Conservation (phyloP, 2,888 invertebrate genomes). For the Amiota minor region DNA sequence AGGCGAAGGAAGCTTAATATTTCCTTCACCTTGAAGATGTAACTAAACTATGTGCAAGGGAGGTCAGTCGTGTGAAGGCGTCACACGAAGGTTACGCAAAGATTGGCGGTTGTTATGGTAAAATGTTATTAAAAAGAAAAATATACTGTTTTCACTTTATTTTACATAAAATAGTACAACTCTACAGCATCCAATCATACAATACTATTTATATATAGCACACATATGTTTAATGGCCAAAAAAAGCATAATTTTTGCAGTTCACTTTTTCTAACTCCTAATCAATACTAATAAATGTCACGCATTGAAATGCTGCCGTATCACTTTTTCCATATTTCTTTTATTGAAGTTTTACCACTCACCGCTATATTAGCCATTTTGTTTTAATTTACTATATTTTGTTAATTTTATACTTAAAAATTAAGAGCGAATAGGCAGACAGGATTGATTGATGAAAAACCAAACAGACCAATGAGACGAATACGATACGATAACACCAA, state of each 20-base stretch:
- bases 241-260: neutral
- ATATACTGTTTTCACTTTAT: too few species aligned
- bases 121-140: too few species aligned
- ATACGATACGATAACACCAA: too few species aligned
- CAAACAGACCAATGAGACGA: too few species aligned
- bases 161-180: neutral
- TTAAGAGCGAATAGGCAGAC: too few species aligned
- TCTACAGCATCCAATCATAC: neutral
- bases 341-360: neutral
- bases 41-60: neutral
- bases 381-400: neutral
- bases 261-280: neutral
- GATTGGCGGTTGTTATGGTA: neutral
- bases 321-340: neutral
- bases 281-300: too few species aligned
- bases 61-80: too few species aligned
- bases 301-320: neutral
- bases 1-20: neutral
- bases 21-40: conserved; percentile 15
- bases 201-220: neutral
- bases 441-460: too few species aligned
- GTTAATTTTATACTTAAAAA: too few species aligned
- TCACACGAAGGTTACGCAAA: conserved; percentile 17
- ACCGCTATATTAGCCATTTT: conserved; percentile 23
- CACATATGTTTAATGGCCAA: neutral